Evolutionary conservation across 1,140 invertebrate species (phyloP).

Genomic region (Mercenaria mercenaria): DNA sequence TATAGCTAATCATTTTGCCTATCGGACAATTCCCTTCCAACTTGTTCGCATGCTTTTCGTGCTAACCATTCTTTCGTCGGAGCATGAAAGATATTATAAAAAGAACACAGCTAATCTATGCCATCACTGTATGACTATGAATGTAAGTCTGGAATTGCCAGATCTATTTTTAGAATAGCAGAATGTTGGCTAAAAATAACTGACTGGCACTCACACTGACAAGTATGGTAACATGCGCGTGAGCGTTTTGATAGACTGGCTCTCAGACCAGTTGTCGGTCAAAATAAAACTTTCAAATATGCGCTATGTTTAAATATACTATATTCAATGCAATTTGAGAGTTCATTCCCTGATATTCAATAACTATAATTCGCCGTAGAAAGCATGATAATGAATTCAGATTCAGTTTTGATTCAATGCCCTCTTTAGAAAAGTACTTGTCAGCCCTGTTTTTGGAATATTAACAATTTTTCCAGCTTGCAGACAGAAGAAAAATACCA

Average conservation of each 20-base stretch:
- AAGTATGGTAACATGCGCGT: background rate
- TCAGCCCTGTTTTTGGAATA: no score
- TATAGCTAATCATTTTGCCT: background rate
- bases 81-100: background rate
- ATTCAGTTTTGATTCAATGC: no score
- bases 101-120: background rate
- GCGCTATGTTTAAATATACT: no score
- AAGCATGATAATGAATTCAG: no score
- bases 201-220: background rate
- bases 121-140: background rate
- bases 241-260: background rate
- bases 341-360: no score
- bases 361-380: no score
- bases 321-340: no score
- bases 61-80: background rate
- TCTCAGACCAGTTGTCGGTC: background rate
- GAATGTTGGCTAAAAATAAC: background rate
- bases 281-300: no score
- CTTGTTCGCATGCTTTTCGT: background rate
- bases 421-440: no score
- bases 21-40: background rate
- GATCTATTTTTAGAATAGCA: background rate
- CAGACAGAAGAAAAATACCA: no score
- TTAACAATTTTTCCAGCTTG: no score
- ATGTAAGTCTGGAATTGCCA: background rate